Base-by-base conservation (phyloP, 2,113 vertebrate genomes). In the Apeltes quadracus region DNA sequence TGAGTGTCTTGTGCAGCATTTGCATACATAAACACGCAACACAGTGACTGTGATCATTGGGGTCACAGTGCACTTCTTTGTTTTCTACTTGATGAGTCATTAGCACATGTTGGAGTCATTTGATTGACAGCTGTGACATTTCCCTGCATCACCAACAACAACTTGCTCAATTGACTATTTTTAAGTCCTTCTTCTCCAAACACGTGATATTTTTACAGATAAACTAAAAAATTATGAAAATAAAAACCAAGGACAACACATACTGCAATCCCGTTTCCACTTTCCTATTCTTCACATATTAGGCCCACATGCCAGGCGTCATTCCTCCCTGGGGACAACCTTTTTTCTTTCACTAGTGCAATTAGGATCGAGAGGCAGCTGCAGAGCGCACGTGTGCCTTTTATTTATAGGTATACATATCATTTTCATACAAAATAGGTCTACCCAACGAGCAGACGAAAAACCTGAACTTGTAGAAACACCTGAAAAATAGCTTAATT, bases 131-230 rank as follows among this genome's bases (percentile, higher is more conserved):
- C 46, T 38, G 20, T 59, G 16, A 61, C 43, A 27, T 16, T 53
- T 57, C 25, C 22, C 13, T 62, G 20, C 34, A 18, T 53, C 69
- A 72, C 34, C 46, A 51, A 22, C 13, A 54, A 29, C 44, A 56
- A 32, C n/a, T n/a, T n/a, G n/a, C n/a, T n/a, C n/a, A n/a, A n/a
- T n/a, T n/a, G n/a, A n/a, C n/a, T n/a, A n/a, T n/a, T n/a, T n/a
- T n/a, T n/a, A n/a, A n/a, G n/a, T n/a, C n/a, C n/a, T n/a, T n/a
- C n/a, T n/a, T n/a, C n/a, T n/a, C n/a, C n/a, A n/a, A n/a, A n/a
- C n/a, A n/a, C n/a, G n/a, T n/a, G n/a, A n/a, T n/a, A n/a, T n/a
- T n/a, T n/a, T n/a, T n/a, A n/a, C n/a, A n/a, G n/a, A n/a, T n/a
- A n/a, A n/a, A n/a, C n/a, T n/a, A n/a, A n/a, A n/a, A n/a, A n/a